phyloP scores from a whole-genome alignment of 2,888 invertebrate genomes.

The Melanargia galathea region DNA sequence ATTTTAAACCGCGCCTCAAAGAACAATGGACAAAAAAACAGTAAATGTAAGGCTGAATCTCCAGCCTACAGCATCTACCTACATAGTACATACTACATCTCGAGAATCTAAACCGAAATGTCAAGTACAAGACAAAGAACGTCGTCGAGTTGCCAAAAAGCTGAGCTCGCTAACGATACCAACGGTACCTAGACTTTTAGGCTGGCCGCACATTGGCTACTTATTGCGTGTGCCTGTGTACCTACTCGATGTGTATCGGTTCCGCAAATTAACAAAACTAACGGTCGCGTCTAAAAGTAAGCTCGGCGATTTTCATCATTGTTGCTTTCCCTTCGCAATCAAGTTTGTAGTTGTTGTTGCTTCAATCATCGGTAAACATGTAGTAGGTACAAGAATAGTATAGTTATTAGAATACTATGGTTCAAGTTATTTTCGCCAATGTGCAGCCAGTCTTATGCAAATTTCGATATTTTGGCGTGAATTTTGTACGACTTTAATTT shows the following conservation, averaged over 20 bases:
- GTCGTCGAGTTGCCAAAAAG: constrained; percentile 36
- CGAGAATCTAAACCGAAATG: constrained; percentile 36
- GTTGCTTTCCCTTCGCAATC: too few relatives aligned
- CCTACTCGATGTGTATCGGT: too few relatives aligned
- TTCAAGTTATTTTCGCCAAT: not conserved
- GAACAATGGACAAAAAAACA: constrained; percentile 33
- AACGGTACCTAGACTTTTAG: constrained; percentile 31
- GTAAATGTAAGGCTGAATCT: constrained; percentile 32
- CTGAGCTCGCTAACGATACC: constrained; percentile 33
- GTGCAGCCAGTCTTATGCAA: constrained; percentile 15
- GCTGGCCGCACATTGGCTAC: not conserved
- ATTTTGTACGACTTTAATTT: constrained; percentile 23
- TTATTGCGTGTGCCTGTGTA: not conserved
- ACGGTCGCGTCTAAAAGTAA: too few relatives aligned
- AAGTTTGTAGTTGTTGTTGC: not conserved
- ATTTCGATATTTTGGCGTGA: constrained; percentile 10
- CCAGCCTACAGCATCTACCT: too few relatives aligned
- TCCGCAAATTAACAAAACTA: too few relatives aligned
- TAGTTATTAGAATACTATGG: not conserved
- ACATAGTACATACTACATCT: constrained; percentile 26
- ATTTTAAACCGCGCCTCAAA: constrained; percentile 29
- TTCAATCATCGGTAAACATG: not conserved
- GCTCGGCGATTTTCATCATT: too few relatives aligned
- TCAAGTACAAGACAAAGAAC: constrained; percentile 37
- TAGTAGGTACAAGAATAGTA: too few relatives aligned